phyloP scores from a whole-genome alignment of 2,113 vertebrate species.

The Sander vitreus region DNA sequence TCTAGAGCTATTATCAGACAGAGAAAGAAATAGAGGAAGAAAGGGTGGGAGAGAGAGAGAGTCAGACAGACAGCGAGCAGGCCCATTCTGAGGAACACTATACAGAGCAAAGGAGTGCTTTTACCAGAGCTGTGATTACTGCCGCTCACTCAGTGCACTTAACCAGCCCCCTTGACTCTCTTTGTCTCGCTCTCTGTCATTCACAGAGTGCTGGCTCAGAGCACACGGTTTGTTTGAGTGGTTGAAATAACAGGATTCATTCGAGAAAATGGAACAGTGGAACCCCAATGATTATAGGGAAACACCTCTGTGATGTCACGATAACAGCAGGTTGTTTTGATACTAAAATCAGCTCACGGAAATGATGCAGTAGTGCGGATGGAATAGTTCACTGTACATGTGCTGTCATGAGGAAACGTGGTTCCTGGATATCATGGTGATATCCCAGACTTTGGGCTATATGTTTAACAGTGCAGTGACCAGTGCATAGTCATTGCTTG shows the following conservation, averaged over 20 bases:
- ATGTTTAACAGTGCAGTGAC: not conserved
- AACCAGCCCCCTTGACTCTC: constrained; percentile 76
- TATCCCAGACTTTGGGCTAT: not conserved
- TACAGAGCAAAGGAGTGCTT: constrained; percentile 78
- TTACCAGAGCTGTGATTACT: constrained; percentile 84
- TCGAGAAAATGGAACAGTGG: constrained; percentile 57
- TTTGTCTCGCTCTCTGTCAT: constrained; percentile 72
- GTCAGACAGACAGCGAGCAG: constrained; percentile 50
- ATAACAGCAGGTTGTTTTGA: constrained; percentile 35
- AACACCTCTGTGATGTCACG: constrained; percentile 63
- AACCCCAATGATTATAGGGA: constrained; percentile 69
- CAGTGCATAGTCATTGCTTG: not conserved
- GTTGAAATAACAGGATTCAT: constrained; percentile 75
- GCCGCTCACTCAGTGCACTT: constrained; percentile 81
- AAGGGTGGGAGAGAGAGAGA: constrained; percentile 38
- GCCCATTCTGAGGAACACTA: constrained; percentile 73
- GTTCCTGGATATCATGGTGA: not conserved
- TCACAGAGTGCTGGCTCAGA: constrained; percentile 69
- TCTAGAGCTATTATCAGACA: constrained; percentile 84
- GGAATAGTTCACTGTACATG: not conserved
- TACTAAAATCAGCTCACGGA: not conserved
- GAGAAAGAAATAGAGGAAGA: constrained; percentile 66
- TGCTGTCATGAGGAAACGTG: not conserved
- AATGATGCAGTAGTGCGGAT: not conserved
- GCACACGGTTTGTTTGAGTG: constrained; percentile 67